Percentiles rank a stretch among this genome's conserved stretches.
Evolutionary conservation across 2,113 vertebrate species (phyloP).

Genomic region (Rallus limicola): DNA sequence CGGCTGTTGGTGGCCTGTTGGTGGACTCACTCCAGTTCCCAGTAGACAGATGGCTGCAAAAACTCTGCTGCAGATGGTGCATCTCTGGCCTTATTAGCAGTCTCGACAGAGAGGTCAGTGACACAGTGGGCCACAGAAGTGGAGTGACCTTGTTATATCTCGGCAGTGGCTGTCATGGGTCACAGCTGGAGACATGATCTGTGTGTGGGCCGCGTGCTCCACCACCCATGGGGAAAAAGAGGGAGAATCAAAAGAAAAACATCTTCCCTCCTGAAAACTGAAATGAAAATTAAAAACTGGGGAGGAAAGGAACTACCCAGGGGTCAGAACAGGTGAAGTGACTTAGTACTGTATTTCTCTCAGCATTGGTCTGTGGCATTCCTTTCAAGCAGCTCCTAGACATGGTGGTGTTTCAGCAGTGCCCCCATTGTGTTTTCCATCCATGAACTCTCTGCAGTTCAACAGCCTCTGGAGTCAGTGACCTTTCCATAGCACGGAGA

Average conservation of each 20-base stretch:
- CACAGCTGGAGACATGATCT: not conserved
- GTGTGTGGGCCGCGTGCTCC: not conserved
- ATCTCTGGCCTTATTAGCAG: constrained; percentile 39
- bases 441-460: not conserved
- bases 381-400: not conserved
- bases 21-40: constrained; percentile 53
- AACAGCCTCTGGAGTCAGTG: not conserved
- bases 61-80: constrained; percentile 49
- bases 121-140: constrained; percentile 4
- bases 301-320: not conserved
- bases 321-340: not conserved
- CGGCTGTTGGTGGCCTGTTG: constrained; percentile 58
- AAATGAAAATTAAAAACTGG: not conserved
- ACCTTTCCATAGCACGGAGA: constrained; percentile 16
- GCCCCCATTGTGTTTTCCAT: not conserved
- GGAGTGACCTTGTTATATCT: not conserved
- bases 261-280: not conserved
- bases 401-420: not conserved
- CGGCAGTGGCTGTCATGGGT: not conserved
- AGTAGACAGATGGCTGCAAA: constrained; percentile 49
- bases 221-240: not conserved
- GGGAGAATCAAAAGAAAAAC: not conserved
- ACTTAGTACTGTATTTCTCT: not conserved
- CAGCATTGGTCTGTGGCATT: not conserved
- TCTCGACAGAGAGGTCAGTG: constrained; percentile 27